Base-by-base conservation (phyloP, 2,888 invertebrate species). In the Tinea trinotella region DNA sequence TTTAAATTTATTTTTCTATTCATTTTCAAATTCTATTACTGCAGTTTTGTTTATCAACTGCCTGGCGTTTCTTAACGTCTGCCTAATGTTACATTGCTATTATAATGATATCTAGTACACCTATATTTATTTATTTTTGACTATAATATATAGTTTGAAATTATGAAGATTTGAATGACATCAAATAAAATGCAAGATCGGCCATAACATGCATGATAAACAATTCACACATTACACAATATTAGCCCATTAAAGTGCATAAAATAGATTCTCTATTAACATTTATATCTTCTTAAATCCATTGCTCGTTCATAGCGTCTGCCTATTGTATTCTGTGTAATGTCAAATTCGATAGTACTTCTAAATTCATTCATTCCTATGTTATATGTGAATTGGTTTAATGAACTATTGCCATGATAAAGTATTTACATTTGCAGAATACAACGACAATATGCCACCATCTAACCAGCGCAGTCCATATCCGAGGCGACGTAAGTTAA, bases 401-500 rank as follows among this genome's bases (percentile, higher is more conserved):
- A 50, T 24, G 12, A 6, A 13, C 13, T 9, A 54, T 57, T 17
- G 20, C n/a, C n/a, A n/a, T 55, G 48, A 56, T 57, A 20, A 58
- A 54, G 58, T 61, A 49, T 57, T 54, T 56, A 59, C 63, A 65
- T 58, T 86, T 87, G 57, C 84, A 94, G 94, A 95, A 89, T 93
- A 93, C 80, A 94, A 93, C 66, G 95, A 95, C 86, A 94, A 93
- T 81, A 87, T 95, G 79, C 93, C 93, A 62, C 90, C 93, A 68
- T 92, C 93, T 63, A 93, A 90, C 71, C 93, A 93, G 82, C 91
- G 95, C 74, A 94, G 94, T 77, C 94, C 95, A 56, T 94, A 95
- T 78, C 93, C 92, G 63, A 88, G 95, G 80, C 90, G 94, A 89
- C 91, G 95, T 95, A 89, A 93, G 93, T 92, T 40, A 13, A 40